Base-by-base conservation (phyloP, 2,888 invertebrate genomes). In the Drosophila niveifrons region DNA sequence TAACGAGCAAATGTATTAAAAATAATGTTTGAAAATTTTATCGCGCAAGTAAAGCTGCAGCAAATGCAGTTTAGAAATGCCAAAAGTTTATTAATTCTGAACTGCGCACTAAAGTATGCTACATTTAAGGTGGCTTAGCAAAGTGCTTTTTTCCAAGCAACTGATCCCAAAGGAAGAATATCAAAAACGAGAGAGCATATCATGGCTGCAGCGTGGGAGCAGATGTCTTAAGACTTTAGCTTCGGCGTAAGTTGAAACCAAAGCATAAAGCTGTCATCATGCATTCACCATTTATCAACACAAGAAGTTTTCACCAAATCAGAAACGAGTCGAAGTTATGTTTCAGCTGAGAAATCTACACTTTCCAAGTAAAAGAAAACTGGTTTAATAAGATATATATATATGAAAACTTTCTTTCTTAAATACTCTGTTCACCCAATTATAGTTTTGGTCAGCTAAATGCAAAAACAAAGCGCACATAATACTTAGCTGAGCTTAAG, bases 1-100 rank as follows among this genome's bases (percentile, higher is more conserved):
- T 51, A 57, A 76, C 48, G 56, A 52, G 62, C 47, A 47, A 46
- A 46, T 39, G 15, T 39, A n/a, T 7, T 29, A 34, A 28, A 15
- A 34, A 59, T 48, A 15, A 43, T 41, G 62, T 29, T 43, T 4
- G n/a, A 15, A 34, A 15, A 28, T 51, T 59, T 31, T 41, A 59
- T 18, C 39, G 13, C 29, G 8, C 7, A 31, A 15, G 13, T 18
- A 15, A 51, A 59, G 17, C 39, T 29, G 28, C 41, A 50, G 23
- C 2, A 41, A 59, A 18, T 44, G 11, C 13, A 34, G 28, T 51
- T 41, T 11, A 13, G n/a, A 44, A 43, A 55, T 44, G 50, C 44
- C 13, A 48, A 50, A 29, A 51, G 50, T 64, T 57, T 43, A 50
- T 64, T 50, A 23, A 17, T 52, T 52, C 9, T 9, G 29, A 36